Base-by-base conservation (phyloP, 2,888 invertebrate species). In the Aromia moschata region DNA sequence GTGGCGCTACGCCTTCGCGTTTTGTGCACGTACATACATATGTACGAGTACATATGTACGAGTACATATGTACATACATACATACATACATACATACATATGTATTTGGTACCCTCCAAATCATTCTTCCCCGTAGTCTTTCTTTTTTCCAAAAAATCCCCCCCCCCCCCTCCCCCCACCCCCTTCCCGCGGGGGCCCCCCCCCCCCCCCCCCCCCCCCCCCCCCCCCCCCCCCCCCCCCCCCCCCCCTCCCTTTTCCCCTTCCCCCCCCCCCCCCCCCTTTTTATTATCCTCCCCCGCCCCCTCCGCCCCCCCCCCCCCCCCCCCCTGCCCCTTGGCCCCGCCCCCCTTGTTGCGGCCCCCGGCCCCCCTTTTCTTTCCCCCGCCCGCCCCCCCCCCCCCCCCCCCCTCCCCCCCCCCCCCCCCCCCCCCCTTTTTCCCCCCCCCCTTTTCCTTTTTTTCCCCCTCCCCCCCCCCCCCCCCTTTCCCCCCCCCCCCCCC, bases 1-100 rank as follows among this genome's bases (percentile, higher is more conserved):
- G 25, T 43, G 18, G 20, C 25, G 14, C 25, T 43, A 43, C 43
- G 43, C 43, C 43, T 43, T 43, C 43, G 25, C 20, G 17, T 43
- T n/a, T n/a, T n/a, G n/a, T n/a, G n/a, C n/a, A n/a, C n/a, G n/a
- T n/a, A n/a, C n/a, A n/a, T n/a, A n/a, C n/a, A n/a, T n/a, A n/a
- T n/a, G n/a, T n/a, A n/a, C n/a, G n/a, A n/a, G n/a, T n/a, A n/a
- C n/a, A n/a, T n/a, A n/a, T n/a, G n/a, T n/a, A n/a, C n/a, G n/a
- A n/a, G n/a, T n/a, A n/a, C n/a, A n/a, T n/a, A n/a, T n/a, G n/a
- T n/a, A n/a, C n/a, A n/a, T n/a, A n/a, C n/a, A n/a, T n/a, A n/a
- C n/a, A n/a, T n/a, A n/a, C n/a, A n/a, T n/a, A n/a, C n/a, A n/a
- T n/a, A n/a, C n/a, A n/a, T n/a, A n/a, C n/a, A n/a, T n/a, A n/a